Conservation (phyloP, 64 coral and sea anemone species). For the Pachyseris speciosa region DNA sequence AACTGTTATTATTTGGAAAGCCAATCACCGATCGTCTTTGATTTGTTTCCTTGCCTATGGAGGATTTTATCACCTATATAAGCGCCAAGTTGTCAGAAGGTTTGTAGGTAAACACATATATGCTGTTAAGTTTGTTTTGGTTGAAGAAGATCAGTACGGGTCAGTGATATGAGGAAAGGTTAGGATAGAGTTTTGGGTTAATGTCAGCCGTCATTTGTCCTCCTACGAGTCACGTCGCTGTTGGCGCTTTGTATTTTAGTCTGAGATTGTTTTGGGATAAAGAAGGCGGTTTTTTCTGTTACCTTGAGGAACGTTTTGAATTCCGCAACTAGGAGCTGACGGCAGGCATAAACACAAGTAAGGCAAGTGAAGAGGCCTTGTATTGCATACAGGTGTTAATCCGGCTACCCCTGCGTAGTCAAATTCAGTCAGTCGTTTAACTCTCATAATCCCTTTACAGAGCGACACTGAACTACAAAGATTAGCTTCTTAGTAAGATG, state of each 20-base stretch:
- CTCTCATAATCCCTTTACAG: neutral
- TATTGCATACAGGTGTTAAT: neutral
- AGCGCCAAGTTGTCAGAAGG: neutral
- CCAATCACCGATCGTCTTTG: neutral
- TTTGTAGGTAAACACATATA: too few relatives aligned
- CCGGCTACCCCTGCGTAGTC: neutral
- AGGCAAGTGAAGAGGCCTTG: conserved; percentile 8
- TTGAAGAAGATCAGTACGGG: too few relatives aligned
- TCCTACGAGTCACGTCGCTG: neutral
- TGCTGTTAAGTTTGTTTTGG: too few relatives aligned
- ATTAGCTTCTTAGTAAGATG: too few relatives aligned
- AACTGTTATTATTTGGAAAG: neutral
- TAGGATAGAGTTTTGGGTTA: neutral
- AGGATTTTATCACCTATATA: neutral
- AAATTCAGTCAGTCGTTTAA: conserved; percentile 2
- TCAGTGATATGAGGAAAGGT: neutral
- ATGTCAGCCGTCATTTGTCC: conserved; percentile 3
- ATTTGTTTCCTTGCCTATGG: neutral
- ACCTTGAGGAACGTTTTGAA: conserved; percentile 17
- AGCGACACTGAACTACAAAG: too few relatives aligned
- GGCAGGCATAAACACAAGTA: neutral
- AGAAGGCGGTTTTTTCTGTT: neutral
- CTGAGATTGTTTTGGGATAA: neutral
- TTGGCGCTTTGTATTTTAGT: neutral
- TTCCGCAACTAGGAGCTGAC: neutral